Conservation (phyloP, 2,888 invertebrate genomes). For the Cotesia congregata region DNA sequence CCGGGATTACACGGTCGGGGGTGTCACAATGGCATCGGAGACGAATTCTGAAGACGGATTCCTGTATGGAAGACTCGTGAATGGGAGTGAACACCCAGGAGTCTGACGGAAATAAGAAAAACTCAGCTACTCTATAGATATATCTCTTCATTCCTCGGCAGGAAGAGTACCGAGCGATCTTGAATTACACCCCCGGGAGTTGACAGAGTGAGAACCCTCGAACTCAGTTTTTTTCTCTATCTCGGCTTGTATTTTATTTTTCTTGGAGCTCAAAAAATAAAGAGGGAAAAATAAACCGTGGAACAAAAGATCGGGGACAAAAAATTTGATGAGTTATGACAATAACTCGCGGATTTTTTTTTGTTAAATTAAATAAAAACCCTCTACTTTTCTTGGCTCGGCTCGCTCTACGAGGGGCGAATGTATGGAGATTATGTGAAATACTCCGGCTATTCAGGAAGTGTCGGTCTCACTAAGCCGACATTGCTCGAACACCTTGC, state of each 20-base stretch:
- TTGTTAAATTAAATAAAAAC: neutral
- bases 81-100: neutral
- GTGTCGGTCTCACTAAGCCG: neutral
- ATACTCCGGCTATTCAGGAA: neutral
- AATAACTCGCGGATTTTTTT: neutral
- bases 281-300: neutral
- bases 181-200: conserved; percentile 16
- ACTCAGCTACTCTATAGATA: neutral
- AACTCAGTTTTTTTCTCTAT: neutral
- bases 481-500: neutral
- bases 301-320: neutral
- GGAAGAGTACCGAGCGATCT: conserved; percentile 8
- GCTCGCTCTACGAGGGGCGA: neutral
- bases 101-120: neutral
- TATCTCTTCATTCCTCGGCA: neutral
- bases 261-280: neutral
- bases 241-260: conserved; percentile 6
- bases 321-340: neutral
- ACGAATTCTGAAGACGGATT: neutral
- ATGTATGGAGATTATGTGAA: neutral
- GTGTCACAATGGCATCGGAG: neutral
- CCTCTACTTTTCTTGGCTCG: no score
- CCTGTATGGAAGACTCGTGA: neutral
- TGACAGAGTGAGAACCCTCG: neutral
- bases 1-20: neutral